Conservation (phyloP, 2,888 invertebrate species). For the Ectropis crepuscularia region DNA sequence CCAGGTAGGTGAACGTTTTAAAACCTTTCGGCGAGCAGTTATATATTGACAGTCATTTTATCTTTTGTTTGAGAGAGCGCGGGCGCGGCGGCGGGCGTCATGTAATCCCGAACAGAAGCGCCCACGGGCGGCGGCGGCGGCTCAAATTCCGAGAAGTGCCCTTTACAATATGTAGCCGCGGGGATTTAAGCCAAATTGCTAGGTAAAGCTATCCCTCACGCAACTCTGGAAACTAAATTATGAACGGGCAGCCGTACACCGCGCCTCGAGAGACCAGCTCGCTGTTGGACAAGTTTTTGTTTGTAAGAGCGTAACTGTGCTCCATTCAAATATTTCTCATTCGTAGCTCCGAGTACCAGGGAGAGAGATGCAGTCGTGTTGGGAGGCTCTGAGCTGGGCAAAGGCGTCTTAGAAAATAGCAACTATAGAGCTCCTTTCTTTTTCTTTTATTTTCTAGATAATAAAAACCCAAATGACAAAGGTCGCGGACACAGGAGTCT, state of each 20-base stretch:
- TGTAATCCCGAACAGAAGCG: conserved; percentile 27
- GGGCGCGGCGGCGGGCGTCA: conserved; percentile 12
- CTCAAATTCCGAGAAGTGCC: conserved; percentile 35
- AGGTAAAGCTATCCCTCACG: conserved; percentile 49
- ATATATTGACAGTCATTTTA: conserved; percentile 6
- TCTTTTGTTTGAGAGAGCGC: conserved; percentile 10
- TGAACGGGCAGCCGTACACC: conserved; percentile 34
- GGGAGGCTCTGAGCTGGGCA: too few relatives aligned
- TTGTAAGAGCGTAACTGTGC: conserved; percentile 8
- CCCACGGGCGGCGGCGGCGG: conserved; percentile 14
- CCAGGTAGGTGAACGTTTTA: neutral
- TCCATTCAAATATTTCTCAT: conserved; percentile 9
- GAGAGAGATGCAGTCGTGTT: too few relatives aligned
- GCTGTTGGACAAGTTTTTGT: conserved; percentile 21
- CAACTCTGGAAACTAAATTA: conserved; percentile 54
- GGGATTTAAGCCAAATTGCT: conserved; percentile 51
- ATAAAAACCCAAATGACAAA: too few relatives aligned
- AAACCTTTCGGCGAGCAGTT: neutral
- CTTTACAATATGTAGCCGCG: conserved; percentile 46
- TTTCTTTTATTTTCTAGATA: too few relatives aligned
- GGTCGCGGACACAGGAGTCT: too few relatives aligned
- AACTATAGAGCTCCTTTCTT: too few relatives aligned
- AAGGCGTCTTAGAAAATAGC: too few relatives aligned
- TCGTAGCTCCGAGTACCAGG: neutral
- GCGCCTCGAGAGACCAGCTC: conserved; percentile 15